phyloP scores from a whole-genome alignment of 2,888 invertebrate genomes.

The Troglohyphantes excavatus region DNA sequence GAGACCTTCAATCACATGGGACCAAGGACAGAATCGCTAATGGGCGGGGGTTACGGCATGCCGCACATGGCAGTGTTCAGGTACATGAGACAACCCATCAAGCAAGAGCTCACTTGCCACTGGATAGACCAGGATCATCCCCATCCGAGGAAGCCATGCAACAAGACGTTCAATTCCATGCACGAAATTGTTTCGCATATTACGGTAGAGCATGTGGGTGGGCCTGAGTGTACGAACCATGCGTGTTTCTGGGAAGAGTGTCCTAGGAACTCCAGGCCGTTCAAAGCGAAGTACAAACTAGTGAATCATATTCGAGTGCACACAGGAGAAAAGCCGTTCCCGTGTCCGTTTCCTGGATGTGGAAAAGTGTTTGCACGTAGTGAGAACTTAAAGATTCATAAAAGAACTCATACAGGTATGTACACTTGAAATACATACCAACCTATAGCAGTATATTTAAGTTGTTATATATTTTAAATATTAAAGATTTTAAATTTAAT shows the following conservation, averaged over 20 bases:
- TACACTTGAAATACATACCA: too few species aligned
- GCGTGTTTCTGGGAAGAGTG: conserved; percentile 99
- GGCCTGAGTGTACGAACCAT: conserved; percentile 98
- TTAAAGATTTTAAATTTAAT: too few species aligned
- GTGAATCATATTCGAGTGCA: conserved; percentile 99
- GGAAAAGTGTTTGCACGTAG: conserved; percentile 99
- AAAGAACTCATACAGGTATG: conserved; percentile 99
- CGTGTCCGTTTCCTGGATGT: conserved; percentile 98
- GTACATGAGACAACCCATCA: conserved; percentile 90
- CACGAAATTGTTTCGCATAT: conserved; percentile 98
- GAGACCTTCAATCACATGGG: conserved; percentile 82
- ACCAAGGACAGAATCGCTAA: conserved; percentile 80
- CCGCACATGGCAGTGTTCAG: conserved; percentile 86
- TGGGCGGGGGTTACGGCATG: conserved; percentile 80
- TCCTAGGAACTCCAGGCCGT: conserved; percentile 94
- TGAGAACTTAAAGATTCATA: conserved; percentile 99
- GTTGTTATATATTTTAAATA: too few species aligned
- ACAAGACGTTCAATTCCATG: conserved; percentile 95
- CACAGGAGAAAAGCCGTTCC: conserved; percentile 99
- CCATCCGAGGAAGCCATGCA: conserved; percentile 86
- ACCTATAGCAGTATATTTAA: too few species aligned
- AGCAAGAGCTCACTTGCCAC: conserved; percentile 91
- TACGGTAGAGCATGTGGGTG: conserved; percentile 98
- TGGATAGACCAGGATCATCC: conserved; percentile 81
- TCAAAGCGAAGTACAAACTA: conserved; percentile 99